Evolutionary conservation across 2,797 vertebrate species (phyloP), one percentile per base, ranked within the genome.

Genomic region (Otolemur crassicaudatus): DNA sequence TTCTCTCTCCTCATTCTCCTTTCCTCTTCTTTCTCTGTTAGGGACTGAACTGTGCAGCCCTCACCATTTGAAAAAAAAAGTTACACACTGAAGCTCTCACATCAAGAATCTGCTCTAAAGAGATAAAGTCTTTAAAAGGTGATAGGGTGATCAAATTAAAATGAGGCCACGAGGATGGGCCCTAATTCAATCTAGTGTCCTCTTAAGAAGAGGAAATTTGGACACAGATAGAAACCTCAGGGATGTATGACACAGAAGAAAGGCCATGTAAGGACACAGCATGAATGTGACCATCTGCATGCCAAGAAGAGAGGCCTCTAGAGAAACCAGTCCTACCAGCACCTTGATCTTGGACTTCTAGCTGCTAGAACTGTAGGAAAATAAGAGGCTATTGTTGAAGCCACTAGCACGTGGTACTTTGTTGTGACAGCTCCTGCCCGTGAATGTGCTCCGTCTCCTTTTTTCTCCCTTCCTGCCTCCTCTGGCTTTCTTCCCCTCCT

Each of bases 371-470:
- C 16, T 1, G 25, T 29, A 49, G 69, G 60, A n/a, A 43, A 49
- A 3, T 9, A 65, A 23, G 23, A 3, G 5, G 11, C 49, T 70
- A 53, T 17, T 12, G 19, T 29, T 69, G 20, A 1, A 14, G 73
- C 46, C 23, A 7, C 29, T 0, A 5, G 67, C 2, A n/a, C 11
- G 43, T 7, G 60, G 23, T 11, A 6, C 6, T 73, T 31, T 10
- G 67, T 43, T 56, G 37, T 0, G 29, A 81, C 19, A 8, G 16
- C 49, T 63, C 3, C 0, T 2, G 81, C 23, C 60, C 37, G 8
- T 19, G 0, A 12, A 9, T 1, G 13, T 19, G 3, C 56, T 69
- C 65, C 19, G 11, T 11, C 27, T 8, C 58, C 11, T 29, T 79
- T 75, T 34, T 17, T n/a, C 60, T 16, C 65, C 17, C 7, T 37